These are phyloP conservation scores for Staurois parvus DNA, from an alignment of 2,797 vertebrate genomes.

Conservation along the genomic window DNA sequence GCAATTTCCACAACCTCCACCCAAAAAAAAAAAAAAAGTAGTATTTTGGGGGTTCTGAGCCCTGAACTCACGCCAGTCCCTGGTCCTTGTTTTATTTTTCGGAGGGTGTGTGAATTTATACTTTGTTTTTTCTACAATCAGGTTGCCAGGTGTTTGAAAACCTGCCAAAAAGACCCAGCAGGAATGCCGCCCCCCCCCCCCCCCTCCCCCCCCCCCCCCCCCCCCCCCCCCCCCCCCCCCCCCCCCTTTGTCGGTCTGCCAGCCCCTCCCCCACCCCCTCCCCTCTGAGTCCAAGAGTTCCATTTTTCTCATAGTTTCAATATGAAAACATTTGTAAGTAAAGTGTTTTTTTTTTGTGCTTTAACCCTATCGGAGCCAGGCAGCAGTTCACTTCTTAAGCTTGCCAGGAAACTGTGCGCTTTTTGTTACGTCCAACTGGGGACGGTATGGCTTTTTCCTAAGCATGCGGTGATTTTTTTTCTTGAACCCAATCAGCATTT, in stretches of 20 bases:
- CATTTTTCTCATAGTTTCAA: constrained; percentile 48
- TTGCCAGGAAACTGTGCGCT: no score
- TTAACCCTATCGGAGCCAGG: not conserved
- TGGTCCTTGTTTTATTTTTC: not conserved
- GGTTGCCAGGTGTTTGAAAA: constrained; percentile 22
- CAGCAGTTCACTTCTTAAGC: no score
- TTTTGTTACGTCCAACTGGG: no score
- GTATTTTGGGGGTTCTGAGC: not conserved
- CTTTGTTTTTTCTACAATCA: constrained; percentile 25
- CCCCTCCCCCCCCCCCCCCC: not conserved
- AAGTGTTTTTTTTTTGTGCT: not conserved
- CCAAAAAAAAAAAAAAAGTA: no score
- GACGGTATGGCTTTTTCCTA: no score
- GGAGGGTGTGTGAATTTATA: constrained; percentile 21
- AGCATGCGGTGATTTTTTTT: no score
- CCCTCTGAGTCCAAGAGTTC: not conserved
- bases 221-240: not conserved
- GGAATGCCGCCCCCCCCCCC: not conserved
- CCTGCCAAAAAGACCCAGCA: constrained; percentile 21
- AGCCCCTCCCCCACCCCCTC: no score
- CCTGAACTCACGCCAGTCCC: not conserved
- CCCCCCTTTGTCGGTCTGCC: constrained; percentile 5
- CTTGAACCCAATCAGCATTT: no score
- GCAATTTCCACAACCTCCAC: no score
- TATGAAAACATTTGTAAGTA: constrained; percentile 30